Conservation (phyloP, 2,888 invertebrate genomes). For the Trichopria drosophilae region DNA sequence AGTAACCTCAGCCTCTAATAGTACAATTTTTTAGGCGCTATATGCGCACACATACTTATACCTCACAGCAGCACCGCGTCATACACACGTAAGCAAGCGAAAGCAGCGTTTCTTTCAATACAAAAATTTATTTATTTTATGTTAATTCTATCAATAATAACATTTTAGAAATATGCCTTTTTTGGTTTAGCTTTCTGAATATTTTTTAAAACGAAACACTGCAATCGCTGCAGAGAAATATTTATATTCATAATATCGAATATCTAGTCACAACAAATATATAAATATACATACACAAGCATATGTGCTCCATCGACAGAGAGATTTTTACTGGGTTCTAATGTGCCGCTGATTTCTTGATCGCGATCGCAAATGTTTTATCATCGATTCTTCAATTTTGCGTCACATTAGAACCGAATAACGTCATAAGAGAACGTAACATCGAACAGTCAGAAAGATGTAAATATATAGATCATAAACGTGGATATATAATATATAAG, state of each 20-base stretch:
- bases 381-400: constrained; percentile 16
- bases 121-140: no score
- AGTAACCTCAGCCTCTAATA: no score
- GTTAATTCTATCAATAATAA: no score
- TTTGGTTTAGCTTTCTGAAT: no score
- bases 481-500: no score
- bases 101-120: no score
- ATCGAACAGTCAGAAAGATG: constrained; percentile 50
- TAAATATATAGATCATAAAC: no score
- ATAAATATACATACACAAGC: constrained; percentile 59
- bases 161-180: no score
- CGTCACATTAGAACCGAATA: constrained; percentile 49
- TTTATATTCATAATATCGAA: constrained; percentile 45
- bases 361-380: not conserved
- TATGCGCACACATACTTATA: constrained; percentile 43
- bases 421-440: constrained; percentile 48
- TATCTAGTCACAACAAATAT: constrained; percentile 58
- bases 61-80: constrained; percentile 48
- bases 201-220: constrained; percentile 39
- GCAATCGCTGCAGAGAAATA: constrained; percentile 43
- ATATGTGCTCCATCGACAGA: constrained; percentile 56
- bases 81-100: constrained; percentile 52
- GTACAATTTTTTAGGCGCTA: no score
- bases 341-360: constrained; percentile 35
- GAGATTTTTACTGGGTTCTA: constrained; percentile 47